Evolutionary conservation across 2,797 vertebrate species (phyloP), one percentile per base, ranked within the genome.

Genomic region (Arrhamphus sclerolepis): DNA sequence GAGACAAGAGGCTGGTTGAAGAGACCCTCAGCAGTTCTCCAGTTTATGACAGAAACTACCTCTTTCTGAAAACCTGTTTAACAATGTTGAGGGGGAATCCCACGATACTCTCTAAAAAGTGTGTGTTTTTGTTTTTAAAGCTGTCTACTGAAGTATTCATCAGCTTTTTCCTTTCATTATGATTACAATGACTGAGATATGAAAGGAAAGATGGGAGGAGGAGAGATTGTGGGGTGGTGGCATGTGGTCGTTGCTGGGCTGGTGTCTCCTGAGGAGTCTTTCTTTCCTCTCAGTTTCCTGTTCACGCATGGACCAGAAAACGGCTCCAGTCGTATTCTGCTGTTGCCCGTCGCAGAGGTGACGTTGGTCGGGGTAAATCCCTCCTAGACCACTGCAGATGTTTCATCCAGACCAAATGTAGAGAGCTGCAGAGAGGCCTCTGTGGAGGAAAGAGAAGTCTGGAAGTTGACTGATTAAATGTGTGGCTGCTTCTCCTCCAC

Each of bases 101-200:
- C 69, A 67, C 51, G 28, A 3, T 26, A 26, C 24, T 3, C 6
- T n/a, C n/a, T n/a, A n/a, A n/a, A n/a, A n/a, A n/a, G n/a, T n/a
- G n/a, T n/a, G n/a, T n/a, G n/a, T n/a, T 4, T 28, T 31, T 31
- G 29, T 31, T 31, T 31, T n/a, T n/a, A n/a, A n/a, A n/a, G 52
- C 72, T 39, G 66, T 69, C 75, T 75, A 64, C 72, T 90, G 83
- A 89, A 89, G 92, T 89, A 91, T 89, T 91, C 88, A 91, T 87
- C 60, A 62, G 29, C n/a, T n/a, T 78, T 72, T 78, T 87, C 88
- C 83, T 90, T 89, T 87, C 81, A 81, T 88, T 88, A 83, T 82
- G 80, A 78, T 83, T 47, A 82, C 75, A 86, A 83, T 91, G 88
- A 88, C 67, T 91, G 82, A 72, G 77, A 90, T 82, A 87, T 89